These are phyloP conservation scores for Chlorops oryzae DNA, from an alignment of 1,140 invertebrate species.

Conservation along the genomic window DNA sequence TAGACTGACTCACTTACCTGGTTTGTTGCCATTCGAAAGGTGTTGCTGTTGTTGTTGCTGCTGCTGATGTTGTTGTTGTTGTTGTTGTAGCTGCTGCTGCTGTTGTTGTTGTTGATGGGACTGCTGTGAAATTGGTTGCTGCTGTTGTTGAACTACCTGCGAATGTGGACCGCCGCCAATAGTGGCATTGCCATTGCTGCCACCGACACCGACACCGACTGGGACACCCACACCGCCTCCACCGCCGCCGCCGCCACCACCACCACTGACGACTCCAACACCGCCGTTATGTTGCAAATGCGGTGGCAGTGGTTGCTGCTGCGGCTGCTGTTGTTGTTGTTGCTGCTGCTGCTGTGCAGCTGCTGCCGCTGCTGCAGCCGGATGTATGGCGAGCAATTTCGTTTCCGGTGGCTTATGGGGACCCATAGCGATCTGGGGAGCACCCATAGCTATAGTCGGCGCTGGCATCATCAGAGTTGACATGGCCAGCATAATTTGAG, in stretches of 20 bases:
- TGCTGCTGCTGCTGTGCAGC: slow-evolving; percentile 32
- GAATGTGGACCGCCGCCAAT: too few species aligned
- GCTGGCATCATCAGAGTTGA: slow-evolving; percentile 48
- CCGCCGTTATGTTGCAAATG: slow-evolving; percentile 43
- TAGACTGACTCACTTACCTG: slow-evolving; percentile 32
- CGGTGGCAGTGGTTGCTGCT: slow-evolving; percentile 31
- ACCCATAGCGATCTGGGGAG: slow-evolving; percentile 45
- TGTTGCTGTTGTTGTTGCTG: slow-evolving; percentile 27
- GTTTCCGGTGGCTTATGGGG: slow-evolving; percentile 48
- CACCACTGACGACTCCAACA: too few species aligned
- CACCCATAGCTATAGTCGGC: slow-evolving; percentile 45
- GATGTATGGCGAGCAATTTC: slow-evolving; percentile 45
- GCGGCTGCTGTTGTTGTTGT: slow-evolving; percentile 28
- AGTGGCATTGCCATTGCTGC: too few species aligned
- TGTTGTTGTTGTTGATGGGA: slow-evolving; percentile 22
- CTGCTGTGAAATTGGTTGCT: slow-evolving; percentile 31
- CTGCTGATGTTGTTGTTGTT: slow-evolving; percentile 28
- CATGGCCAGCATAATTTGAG: slow-evolving; percentile 47
- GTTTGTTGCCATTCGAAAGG: slow-evolving; percentile 25
- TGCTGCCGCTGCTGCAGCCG: slow-evolving; percentile 39
- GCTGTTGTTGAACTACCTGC: slow-evolving; percentile 36
- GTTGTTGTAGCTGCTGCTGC: slow-evolving; percentile 18
- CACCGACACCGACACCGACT: too few species aligned
- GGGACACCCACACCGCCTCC: too few species aligned
- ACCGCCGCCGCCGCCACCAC: too few species aligned